A percentile compares a stretch with the other conserved stretches of the same genome.
phyloP scores from a whole-genome alignment of 2,797 vertebrate species.

The Crenichthys baileyi region DNA sequence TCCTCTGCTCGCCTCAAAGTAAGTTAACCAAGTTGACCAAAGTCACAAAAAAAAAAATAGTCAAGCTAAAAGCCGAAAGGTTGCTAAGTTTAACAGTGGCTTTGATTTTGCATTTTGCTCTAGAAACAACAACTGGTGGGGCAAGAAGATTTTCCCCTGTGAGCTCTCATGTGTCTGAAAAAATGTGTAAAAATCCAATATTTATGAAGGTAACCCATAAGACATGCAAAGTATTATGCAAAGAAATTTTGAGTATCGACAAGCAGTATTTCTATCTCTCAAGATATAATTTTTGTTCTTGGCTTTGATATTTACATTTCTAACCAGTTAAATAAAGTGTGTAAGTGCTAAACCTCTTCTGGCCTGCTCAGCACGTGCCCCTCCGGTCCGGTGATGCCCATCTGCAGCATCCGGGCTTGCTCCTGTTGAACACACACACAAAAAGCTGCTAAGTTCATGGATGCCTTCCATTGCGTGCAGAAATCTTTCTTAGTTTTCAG shows the following conservation, averaged over 20 bases:
- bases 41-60: slow-evolving; percentile 38
- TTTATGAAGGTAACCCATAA: slow-evolving; percentile 27
- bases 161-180: slow-evolving; percentile 44
- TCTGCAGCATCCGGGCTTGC: slow-evolving; percentile 94
- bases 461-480: background rate
- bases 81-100: slow-evolving; percentile 20
- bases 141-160: slow-evolving; percentile 18
- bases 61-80: slow-evolving; percentile 17
- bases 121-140: slow-evolving; percentile 39
- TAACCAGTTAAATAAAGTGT: background rate
- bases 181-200: slow-evolving; percentile 55
- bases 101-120: slow-evolving; percentile 52
- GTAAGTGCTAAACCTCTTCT: slow-evolving; percentile 86
- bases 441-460: background rate
- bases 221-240: background rate
- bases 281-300: background rate
- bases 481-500: background rate
- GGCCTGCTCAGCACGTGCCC: slow-evolving; percentile 96
- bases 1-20: slow-evolving; percentile 24
- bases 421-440: slow-evolving; percentile 81
- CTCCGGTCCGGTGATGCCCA: slow-evolving; percentile 98
- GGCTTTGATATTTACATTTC: background rate
- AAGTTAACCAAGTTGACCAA: slow-evolving; percentile 19
- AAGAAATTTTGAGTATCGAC: background rate
- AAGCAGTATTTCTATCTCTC: background rate